phyloP scores from a whole-genome alignment of 2,888 invertebrate species.

The Neria commutata region DNA sequence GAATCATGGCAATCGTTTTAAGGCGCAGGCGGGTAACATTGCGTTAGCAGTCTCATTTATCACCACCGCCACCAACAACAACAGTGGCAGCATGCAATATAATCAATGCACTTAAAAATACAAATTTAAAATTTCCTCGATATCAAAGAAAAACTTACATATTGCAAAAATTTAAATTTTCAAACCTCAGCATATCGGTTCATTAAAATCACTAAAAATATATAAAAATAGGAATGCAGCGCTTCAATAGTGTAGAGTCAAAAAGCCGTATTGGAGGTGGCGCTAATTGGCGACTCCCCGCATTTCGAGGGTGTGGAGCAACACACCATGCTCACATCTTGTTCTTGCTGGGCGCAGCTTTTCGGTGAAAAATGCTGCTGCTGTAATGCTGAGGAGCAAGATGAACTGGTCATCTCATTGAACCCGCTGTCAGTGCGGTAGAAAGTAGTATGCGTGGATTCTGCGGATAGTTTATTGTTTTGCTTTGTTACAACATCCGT shows the following conservation, averaged over 20 bases:
- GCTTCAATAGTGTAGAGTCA: not conserved
- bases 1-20: too few species aligned
- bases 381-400: not conserved
- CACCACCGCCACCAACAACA: too few species aligned
- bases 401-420: constrained; percentile 51
- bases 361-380: not conserved
- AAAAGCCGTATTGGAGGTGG: not conserved
- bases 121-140: not conserved
- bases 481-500: constrained; percentile 16
- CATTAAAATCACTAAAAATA: not conserved
- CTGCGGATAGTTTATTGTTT: too few species aligned
- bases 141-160: not conserved
- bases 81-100: too few species aligned
- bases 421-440: constrained; percentile 60
- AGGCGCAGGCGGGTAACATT: not conserved
- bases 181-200: not conserved
- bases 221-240: not conserved
- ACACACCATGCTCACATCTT: not conserved
- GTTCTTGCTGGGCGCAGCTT: not conserved
- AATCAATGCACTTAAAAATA: not conserved
- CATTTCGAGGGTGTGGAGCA: not conserved
- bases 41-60: not conserved
- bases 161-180: too few species aligned
- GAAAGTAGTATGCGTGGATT: constrained; percentile 33
- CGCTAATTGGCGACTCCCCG: not conserved